Percentiles rank a stretch among this genome's conserved stretches.
Evolutionary conservation across 2,797 vertebrate genomes (phyloP).

Genomic region (Lithobates pipiens): DNA sequence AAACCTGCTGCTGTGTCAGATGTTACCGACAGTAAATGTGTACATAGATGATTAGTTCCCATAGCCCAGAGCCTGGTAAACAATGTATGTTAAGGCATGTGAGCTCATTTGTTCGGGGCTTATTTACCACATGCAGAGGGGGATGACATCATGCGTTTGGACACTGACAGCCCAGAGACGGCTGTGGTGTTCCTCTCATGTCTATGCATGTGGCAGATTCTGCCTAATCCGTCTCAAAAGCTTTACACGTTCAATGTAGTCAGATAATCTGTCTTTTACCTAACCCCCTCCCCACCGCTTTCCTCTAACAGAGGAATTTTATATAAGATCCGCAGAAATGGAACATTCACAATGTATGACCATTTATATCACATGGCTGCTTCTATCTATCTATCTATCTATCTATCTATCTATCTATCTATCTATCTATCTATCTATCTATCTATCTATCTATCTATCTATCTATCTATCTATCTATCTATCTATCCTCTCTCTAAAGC

Average conservation of each 20-base stretch:
- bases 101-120: conserved; percentile 20
- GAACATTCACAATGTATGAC: no score
- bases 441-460: no score
- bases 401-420: no score
- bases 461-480: no score
- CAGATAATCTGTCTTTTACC: background rate
- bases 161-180: conserved; percentile 27
- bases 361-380: no score
- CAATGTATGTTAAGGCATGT: conserved; percentile 41
- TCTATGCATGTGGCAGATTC: conserved; percentile 46
- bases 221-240: conserved; percentile 20
- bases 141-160: conserved; percentile 3
- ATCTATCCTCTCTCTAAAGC: no score
- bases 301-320: background rate
- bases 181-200: conserved; percentile 51
- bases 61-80: conserved; percentile 36
- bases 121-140: conserved; percentile 31
- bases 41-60: background rate
- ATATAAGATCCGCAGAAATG: no score
- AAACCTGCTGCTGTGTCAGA: conserved; percentile 32
- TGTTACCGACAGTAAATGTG: rapidly evolving
- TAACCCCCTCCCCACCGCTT: background rate
- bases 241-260: conserved; percentile 22
- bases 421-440: no score
- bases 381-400: no score